Evolutionary conservation across 2,888 invertebrate genomes (phyloP).

Genomic region (Pinctada fucata): DNA sequence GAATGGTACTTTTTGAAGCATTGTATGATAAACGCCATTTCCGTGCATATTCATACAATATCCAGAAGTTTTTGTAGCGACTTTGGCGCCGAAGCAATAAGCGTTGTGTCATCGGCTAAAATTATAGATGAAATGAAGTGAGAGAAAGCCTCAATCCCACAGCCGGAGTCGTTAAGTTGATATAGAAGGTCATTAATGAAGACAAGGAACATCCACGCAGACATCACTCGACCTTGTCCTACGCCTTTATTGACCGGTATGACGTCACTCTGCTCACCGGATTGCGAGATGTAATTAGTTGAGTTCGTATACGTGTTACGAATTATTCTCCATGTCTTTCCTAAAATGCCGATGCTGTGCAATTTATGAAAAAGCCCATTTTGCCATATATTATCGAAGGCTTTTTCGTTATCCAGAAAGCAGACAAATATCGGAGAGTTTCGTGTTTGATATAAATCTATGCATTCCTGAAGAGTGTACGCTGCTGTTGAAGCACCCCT

Average conservation of each 20-base stretch:
- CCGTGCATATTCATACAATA: too few species aligned
- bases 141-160: background rate
- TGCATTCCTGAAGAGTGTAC: slow-evolving; percentile 13
- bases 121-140: background rate
- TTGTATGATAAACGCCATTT: too few species aligned
- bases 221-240: slow-evolving; percentile 17
- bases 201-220: slow-evolving; percentile 13
- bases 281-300: slow-evolving; percentile 3
- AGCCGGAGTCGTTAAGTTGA: slow-evolving; percentile 1
- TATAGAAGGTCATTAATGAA: slow-evolving; percentile 10
- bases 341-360: slow-evolving; percentile 4
- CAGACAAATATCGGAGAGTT: slow-evolving; percentile 6
- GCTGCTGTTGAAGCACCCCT: slow-evolving; percentile 8
- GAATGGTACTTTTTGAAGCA: too few species aligned
- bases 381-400: slow-evolving; percentile 16
- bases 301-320: slow-evolving; percentile 1
- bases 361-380: slow-evolving; percentile 19
- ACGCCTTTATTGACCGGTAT: background rate
- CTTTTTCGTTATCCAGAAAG: too few species aligned
- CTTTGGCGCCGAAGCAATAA: background rate
- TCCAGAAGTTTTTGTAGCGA: background rate
- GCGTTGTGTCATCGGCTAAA: slow-evolving; percentile 14
- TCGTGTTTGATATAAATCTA: slow-evolving; percentile 5
- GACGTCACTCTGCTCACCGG: slow-evolving; percentile 1
- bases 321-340: slow-evolving; percentile 12